Base-by-base conservation (phyloP, 2,888 invertebrate species). In the Himalopsyche japonica region DNA sequence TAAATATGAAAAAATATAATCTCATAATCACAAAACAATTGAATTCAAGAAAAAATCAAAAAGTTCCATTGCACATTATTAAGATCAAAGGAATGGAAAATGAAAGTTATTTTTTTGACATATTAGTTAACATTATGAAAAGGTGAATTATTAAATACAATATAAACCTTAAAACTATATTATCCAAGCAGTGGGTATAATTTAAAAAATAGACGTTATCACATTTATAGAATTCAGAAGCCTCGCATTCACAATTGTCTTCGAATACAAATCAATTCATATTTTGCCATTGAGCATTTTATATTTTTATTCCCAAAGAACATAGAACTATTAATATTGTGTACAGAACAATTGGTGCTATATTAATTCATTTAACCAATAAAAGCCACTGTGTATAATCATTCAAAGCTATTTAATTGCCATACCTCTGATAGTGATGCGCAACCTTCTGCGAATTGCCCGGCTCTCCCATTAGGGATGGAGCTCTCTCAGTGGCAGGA, bases 351-450 rank as follows among this genome's bases (percentile, higher is more conserved):
- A 76, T 6, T 34, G 37, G 47, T 78, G 70, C 70, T 30, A 70
- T 5, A 12, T 57, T 70, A 27, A 27, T 12, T 70, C 27, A 70
- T 30, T 24, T 12, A 70, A 1, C 70, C 70, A 24, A 70, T 70
- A 15, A 70, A 27, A 70, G 20, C 27, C 27, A 76, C 30, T 77
- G 34, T 76, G 32, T 34, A 20, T 77, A 34, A 24, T 37, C 30
- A 47, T 27, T 20, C 12, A 47, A 20, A 79, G 43, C 30, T 24
- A 81, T 57, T 78, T 20, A 12, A 81, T 57, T 78, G 20, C 12
- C 47, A 24, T 49, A 87, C 86, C 86, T 86, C 80, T 87, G 86
- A 83, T 87, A 87, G 57, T 87, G 86, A 70, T 87, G 86, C 0
- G 86, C 57, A 5, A 82, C 81, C 49, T 84, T 84, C 10, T 76